phyloP scores from a whole-genome alignment of 2,113 vertebrate genomes.

The Salvelinus fontinalis region DNA sequence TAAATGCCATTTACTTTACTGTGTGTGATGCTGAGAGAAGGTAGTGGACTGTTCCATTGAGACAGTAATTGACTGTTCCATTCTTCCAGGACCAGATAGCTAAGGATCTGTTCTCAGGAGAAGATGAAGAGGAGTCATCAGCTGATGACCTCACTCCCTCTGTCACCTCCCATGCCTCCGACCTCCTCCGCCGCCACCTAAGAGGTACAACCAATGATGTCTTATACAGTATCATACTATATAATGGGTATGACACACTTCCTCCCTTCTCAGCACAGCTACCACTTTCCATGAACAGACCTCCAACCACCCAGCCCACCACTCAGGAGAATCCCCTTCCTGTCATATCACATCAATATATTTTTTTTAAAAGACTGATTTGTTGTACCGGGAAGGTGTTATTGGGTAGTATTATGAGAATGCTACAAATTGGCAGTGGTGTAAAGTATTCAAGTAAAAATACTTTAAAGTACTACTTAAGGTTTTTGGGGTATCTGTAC shows the following conservation, averaged over 20 bases:
- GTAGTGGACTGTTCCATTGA: background rate
- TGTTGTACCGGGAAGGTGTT: too few relatives aligned
- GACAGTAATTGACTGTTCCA: background rate
- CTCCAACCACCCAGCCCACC: background rate
- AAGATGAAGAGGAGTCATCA: conserved; percentile 84
- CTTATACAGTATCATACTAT: too few relatives aligned
- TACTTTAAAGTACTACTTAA: too few relatives aligned
- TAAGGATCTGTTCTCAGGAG: conserved; percentile 86
- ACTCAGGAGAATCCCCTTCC: background rate
- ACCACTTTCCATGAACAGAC: background rate
- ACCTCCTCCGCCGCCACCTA: conserved; percentile 78
- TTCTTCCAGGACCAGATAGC: conserved; percentile 81
- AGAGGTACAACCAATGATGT: conserved; percentile 47
- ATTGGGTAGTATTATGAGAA: too few relatives aligned
- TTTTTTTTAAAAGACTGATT: too few relatives aligned
- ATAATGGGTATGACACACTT: background rate
- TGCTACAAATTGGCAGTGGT: too few relatives aligned
- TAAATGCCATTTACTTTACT: background rate
- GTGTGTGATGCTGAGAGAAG: too few relatives aligned
- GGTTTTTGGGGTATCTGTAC: too few relatives aligned
- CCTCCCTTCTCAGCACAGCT: background rate
- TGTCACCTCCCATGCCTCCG: conserved; percentile 83
- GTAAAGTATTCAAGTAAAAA: background rate
- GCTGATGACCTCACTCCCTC: conserved; percentile 85
- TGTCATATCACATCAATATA: too few relatives aligned